These are phyloP conservation scores for Triops longicaudatus DNA, from an alignment of 1,140 invertebrate species.

Conservation along the genomic window DNA sequence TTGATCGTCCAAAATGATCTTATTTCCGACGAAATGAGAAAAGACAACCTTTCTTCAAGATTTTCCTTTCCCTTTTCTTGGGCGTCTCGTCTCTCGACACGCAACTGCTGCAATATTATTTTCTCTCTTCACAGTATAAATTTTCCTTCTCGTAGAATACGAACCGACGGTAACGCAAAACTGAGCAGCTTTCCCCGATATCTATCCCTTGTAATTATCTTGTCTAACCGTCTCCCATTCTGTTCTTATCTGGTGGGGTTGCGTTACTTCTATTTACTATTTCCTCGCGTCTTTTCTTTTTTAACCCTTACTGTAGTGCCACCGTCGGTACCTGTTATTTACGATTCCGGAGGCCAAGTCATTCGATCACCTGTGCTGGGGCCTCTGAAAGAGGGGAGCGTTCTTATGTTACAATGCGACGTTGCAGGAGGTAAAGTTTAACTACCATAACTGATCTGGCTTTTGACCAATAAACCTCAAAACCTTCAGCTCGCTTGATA, in stretches of 20 bases:
- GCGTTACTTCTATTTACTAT: not conserved
- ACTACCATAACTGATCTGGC: not conserved
- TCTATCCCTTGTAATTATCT: not conserved
- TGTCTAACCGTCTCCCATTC: not conserved
- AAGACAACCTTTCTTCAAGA: not conserved
- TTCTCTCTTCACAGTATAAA: not conserved
- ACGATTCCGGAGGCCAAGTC: conserved; percentile 17
- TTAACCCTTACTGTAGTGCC: conserved; percentile 11
- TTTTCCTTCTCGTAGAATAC: not conserved
- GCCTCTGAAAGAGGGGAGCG: conserved; percentile 2
- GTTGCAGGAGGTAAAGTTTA: conserved; percentile 24
- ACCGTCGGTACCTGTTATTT: conserved; percentile 21
- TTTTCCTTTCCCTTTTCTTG: not conserved
- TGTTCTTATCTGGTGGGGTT: not conserved
- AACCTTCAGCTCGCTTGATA: too few relatives aligned
- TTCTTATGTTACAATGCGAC: conserved; percentile 23
- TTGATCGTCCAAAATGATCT: conserved; percentile 7
- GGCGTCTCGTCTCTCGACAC: not conserved
- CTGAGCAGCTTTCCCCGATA: not conserved
- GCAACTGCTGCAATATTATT: not conserved
- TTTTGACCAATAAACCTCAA: too few relatives aligned
- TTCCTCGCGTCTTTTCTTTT: not conserved
- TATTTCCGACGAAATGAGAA: conserved; percentile 15
- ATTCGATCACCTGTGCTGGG: conserved; percentile 20
- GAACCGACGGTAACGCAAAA: not conserved